Conservation (phyloP, 2,797 vertebrate genomes). For the Phalanger gymnotis region DNA sequence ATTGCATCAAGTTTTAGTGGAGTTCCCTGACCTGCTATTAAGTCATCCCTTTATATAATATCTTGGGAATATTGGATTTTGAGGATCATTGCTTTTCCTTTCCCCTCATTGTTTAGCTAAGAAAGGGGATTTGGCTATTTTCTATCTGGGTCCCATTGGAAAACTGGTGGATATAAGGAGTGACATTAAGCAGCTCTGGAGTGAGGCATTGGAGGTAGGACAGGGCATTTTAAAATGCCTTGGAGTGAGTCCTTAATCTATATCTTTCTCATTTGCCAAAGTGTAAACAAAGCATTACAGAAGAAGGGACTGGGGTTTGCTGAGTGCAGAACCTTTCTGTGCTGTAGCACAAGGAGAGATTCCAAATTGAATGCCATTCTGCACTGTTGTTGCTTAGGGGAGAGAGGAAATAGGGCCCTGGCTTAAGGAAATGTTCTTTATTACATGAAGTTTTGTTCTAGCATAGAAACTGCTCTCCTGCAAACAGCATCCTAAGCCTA, state of each 20-base stretch:
- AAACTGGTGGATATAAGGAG: background rate
- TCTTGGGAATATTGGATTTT: background rate
- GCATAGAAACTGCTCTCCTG: conserved; percentile 4
- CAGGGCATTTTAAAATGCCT: background rate
- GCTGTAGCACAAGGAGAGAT: background rate
- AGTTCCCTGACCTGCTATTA: background rate
- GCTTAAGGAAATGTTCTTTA: background rate
- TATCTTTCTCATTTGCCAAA: background rate
- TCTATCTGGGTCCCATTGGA: background rate
- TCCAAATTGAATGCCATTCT: background rate
- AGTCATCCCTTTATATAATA: background rate
- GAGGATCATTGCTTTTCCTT: background rate
- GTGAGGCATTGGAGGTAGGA: background rate
- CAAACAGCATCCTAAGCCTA: conserved; percentile 39
- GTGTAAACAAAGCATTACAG: background rate
- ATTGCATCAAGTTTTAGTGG: background rate
- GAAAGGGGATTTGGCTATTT: background rate
- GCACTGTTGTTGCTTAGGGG: conserved; percentile 18
- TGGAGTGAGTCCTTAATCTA: background rate
- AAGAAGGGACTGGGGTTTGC: background rate
- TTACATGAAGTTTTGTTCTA: background rate
- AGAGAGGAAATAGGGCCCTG: background rate
- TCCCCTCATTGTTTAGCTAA: background rate
- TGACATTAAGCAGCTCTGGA: conserved; percentile 8
- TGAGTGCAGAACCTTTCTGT: background rate